Percentiles rank a stretch among this genome's conserved stretches.
Evolutionary conservation across 2,113 vertebrate species (phyloP).

Genomic region (Chloropsis hardwickii): DNA sequence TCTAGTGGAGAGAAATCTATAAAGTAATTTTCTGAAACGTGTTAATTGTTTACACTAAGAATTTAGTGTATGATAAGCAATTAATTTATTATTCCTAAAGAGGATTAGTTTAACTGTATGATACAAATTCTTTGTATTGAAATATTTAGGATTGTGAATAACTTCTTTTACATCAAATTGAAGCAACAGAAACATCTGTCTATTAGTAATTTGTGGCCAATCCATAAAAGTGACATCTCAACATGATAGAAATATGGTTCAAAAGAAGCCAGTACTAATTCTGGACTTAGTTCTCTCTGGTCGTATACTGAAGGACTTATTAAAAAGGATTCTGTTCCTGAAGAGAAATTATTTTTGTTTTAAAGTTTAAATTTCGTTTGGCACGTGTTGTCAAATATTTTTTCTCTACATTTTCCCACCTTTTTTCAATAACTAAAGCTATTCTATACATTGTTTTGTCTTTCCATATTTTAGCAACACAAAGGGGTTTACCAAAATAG

Average conservation of each 20-base stretch:
- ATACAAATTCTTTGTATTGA: not conserved
- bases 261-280: not conserved
- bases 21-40: not conserved
- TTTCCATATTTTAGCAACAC: not conserved
- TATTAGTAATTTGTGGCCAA: not conserved
- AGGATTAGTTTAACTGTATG: not conserved
- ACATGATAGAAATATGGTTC: not conserved
- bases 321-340: not conserved
- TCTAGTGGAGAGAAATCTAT: conserved; percentile 69
- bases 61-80: not conserved
- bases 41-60: not conserved
- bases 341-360: not conserved
- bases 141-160: not conserved
- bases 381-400: accelerated
- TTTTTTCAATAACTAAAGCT: not conserved
- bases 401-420: not conserved
- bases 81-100: not conserved
- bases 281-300: not conserved
- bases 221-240: not conserved
- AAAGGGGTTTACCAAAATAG: not conserved
- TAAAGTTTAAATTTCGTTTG: not conserved
- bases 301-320: not conserved
- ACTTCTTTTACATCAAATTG: not conserved
- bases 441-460: not conserved
- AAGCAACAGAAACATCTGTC: not conserved